Evolutionary conservation across 2,797 vertebrate genomes (phyloP).

Genomic region (Xerus rutilus): DNA sequence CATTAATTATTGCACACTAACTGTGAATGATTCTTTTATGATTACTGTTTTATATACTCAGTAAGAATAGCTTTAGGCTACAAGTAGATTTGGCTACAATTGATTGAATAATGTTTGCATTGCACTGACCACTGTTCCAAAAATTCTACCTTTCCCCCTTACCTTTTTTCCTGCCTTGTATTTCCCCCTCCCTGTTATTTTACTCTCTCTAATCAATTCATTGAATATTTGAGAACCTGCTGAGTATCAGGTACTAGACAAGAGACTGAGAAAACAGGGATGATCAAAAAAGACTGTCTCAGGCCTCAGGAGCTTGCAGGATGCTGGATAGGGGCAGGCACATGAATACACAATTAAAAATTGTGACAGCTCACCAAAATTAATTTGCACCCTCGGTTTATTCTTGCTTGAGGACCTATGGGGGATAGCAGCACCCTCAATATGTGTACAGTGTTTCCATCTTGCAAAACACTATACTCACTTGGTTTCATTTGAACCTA

Average conservation of each 20-base stretch:
- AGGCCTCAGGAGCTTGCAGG: neutral
- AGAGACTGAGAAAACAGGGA: neutral
- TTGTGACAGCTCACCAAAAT: neutral
- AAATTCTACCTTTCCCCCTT: neutral
- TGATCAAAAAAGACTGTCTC: neutral
- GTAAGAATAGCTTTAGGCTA: neutral
- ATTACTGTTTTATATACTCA: neutral
- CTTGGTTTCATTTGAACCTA: neutral
- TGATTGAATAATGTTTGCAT: neutral
- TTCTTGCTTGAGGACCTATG: neutral
- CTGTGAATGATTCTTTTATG: neutral
- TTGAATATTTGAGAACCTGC: neutral
- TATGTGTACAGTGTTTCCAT: neutral
- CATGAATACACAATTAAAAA: neutral
- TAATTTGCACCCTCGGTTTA: neutral
- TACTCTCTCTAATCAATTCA: neutral
- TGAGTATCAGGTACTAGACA: neutral
- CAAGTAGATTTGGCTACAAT: neutral
- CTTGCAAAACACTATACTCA: neutral
- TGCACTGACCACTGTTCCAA: neutral
- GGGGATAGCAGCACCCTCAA: neutral
- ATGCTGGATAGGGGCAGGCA: neutral
- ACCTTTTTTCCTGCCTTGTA: neutral
- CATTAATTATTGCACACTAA: neutral
- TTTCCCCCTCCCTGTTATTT: neutral